Evolutionary conservation across 1,140 invertebrate genomes (phyloP).

Genomic region (Lordiphosa mommai): DNA sequence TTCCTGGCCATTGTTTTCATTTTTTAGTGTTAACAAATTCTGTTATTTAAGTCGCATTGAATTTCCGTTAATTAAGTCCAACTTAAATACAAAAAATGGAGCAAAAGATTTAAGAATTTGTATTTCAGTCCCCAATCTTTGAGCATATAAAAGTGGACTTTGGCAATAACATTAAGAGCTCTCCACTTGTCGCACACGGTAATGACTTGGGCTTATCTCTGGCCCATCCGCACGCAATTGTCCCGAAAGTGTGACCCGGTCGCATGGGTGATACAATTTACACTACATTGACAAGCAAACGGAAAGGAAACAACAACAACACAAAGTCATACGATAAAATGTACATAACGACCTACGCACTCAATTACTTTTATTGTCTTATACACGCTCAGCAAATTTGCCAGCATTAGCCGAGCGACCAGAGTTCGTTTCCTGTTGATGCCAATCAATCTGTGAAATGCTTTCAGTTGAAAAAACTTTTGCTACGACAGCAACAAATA

Average conservation of each 20-base stretch:
- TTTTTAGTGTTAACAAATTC: conserved; percentile 52
- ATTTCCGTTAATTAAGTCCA: conserved; percentile 49
- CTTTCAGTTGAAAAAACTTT: conserved; percentile 57
- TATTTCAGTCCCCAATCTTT: too few relatives aligned
- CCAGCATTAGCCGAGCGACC: conserved; percentile 42
- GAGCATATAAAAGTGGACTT: too few relatives aligned
- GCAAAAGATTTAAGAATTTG: conserved; percentile 21
- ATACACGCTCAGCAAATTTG: conserved; percentile 67
- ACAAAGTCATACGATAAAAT: conserved; percentile 26
- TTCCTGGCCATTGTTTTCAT: conserved; percentile 22
- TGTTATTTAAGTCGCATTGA: conserved; percentile 47
- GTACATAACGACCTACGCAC: conserved; percentile 55
- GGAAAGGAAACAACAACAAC: conserved; percentile 3
- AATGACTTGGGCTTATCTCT: conserved; percentile 67
- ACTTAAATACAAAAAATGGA: conserved; percentile 13
- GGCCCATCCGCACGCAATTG: conserved; percentile 49
- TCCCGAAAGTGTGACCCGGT: conserved; percentile 20
- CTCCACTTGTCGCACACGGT: conserved; percentile 37
- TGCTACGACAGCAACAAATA: conserved; percentile 36
- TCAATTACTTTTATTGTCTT: conserved; percentile 77
- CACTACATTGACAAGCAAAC: conserved; percentile 68
- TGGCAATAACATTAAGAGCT: neutral
- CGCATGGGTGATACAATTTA: conserved; percentile 61
- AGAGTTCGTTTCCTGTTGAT: conserved; percentile 22
- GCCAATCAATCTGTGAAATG: conserved; percentile 73